A percentile compares a stretch with the other conserved stretches of the same genome.
Evolutionary conservation across 2,113 vertebrate genomes (phyloP).

Genomic region (Bombycilla garrulus): DNA sequence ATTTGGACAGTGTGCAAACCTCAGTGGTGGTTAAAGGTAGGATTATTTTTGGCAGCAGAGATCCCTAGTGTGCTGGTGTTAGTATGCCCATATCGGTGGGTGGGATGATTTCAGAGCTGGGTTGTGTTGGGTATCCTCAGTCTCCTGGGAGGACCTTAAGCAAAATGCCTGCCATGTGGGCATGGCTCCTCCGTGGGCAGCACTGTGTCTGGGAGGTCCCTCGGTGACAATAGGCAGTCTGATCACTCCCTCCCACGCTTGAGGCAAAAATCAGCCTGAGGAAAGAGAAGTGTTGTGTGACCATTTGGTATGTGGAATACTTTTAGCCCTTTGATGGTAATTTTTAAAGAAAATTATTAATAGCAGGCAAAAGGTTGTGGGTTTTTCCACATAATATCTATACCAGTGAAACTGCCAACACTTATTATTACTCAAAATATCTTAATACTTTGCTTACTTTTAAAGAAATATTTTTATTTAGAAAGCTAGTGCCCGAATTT

Average conservation of each 20-base stretch:
- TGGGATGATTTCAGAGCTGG: too few species aligned
- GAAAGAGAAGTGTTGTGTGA: neutral
- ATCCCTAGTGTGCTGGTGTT: too few species aligned
- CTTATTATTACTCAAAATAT: neutral
- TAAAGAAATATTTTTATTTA: neutral
- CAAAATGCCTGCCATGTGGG: too few species aligned
- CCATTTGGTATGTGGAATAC: neutral
- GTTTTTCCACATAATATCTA: neutral
- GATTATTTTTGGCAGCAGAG: too few species aligned
- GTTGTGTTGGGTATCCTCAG: too few species aligned
- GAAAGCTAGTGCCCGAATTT: neutral
- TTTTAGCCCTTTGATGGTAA: neutral
- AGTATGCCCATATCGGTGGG: too few species aligned
- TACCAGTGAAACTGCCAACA: neutral
- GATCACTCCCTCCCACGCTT: neutral
- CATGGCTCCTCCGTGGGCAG: too few species aligned
- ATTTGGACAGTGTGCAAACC: too few species aligned
- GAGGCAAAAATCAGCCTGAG: neutral
- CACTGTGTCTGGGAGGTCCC: too few species aligned
- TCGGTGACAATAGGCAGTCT: neutral
- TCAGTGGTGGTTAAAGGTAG: too few species aligned
- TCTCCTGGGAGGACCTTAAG: too few species aligned
- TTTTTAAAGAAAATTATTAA: neutral
- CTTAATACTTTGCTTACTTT: neutral
- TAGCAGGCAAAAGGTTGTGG: neutral